Conservation (phyloP, 2,797 vertebrate genomes). For the Mus spretus region DNA sequence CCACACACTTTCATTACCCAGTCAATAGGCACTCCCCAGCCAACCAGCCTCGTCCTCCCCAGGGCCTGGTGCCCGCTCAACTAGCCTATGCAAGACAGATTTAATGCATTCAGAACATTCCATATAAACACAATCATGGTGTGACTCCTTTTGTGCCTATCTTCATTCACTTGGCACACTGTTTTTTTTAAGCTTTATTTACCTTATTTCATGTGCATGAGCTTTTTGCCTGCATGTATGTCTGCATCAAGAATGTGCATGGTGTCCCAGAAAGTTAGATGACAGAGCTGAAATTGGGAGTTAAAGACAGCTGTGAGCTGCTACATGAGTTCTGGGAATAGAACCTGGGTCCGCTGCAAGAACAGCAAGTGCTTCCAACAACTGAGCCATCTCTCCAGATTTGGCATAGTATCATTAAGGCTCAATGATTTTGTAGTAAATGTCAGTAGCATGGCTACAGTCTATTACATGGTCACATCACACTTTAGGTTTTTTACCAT, state of each 20-base stretch:
- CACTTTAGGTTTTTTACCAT: background rate
- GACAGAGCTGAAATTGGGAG: background rate
- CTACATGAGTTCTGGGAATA: no score
- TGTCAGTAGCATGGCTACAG: background rate
- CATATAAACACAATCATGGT: background rate
- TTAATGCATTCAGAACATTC: constrained; percentile 22
- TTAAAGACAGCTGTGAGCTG: background rate
- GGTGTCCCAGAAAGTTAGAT: background rate
- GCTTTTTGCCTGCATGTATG: background rate
- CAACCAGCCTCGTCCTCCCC: background rate
- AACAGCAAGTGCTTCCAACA: background rate
- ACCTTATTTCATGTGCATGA: background rate
- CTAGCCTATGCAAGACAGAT: background rate
- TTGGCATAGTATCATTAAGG: background rate
- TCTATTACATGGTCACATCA: background rate
- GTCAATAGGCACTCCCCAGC: background rate
- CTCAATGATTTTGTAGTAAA: constrained; percentile 8
- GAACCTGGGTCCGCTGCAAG: background rate
- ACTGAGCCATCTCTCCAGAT: background rate
- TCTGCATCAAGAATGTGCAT: background rate
- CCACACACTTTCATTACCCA: constrained; percentile 10
- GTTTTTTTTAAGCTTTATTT: background rate
- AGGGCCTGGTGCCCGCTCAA: background rate
- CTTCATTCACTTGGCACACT: background rate
- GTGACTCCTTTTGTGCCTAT: background rate